Conservation (phyloP, 2,797 vertebrate genomes). For the Glossophaga mutica region DNA sequence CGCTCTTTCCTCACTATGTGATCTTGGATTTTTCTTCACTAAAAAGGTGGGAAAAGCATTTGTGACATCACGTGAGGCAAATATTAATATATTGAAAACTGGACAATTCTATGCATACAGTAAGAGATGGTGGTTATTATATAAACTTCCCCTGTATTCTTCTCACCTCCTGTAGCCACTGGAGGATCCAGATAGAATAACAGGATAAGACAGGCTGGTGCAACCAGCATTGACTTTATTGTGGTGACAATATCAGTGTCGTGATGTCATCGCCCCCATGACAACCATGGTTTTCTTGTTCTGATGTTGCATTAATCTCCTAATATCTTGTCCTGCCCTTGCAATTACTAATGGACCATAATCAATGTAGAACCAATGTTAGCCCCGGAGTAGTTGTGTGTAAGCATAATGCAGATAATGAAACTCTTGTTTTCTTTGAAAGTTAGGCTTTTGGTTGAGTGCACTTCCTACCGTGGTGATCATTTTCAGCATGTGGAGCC, state of each 20-base stretch:
- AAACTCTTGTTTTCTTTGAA: conserved; percentile 47
- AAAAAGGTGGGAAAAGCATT: neutral
- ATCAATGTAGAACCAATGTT: neutral
- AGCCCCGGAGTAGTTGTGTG: neutral
- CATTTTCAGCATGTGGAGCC: conserved; percentile 78
- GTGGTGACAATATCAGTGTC: neutral
- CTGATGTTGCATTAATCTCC: neutral
- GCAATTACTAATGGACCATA: neutral
- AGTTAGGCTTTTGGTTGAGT: conserved; percentile 20
- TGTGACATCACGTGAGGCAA: neutral
- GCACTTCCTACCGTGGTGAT: conserved; percentile 51
- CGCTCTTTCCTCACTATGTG: neutral
- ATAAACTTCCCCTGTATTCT: neutral
- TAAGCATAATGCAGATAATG: neutral
- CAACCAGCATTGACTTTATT: neutral
- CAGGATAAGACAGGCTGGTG: neutral
- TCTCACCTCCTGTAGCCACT: neutral
- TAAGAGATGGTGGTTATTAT: neutral
- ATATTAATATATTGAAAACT: neutral
- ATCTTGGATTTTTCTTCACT: neutral
- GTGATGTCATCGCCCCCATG: neutral
- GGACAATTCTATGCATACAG: neutral
- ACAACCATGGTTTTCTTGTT: neutral
- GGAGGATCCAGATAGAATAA: neutral
- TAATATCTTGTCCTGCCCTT: neutral